Evolutionary conservation across 2,797 vertebrate genomes (phyloP).

Genomic region (Enteromius radiatus): DNA sequence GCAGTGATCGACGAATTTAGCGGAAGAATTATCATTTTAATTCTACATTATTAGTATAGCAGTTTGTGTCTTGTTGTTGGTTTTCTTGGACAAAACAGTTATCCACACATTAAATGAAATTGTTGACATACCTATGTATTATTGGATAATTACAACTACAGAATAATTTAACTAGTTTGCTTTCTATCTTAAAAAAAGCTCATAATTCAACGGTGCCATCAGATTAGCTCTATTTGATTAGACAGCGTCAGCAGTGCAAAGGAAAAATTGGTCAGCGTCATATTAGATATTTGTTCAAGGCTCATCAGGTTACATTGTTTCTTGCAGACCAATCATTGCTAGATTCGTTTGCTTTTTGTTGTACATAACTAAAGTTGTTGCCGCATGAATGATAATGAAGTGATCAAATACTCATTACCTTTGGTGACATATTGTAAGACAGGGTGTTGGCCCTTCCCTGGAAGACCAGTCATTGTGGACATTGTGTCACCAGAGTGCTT

Average conservation of each 20-base stretch:
- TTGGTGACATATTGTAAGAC: slow-evolving; percentile 16
- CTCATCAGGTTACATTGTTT: slow-evolving; percentile 16
- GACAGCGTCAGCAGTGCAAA: background rate
- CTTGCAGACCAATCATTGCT: background rate
- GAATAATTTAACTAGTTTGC: background rate
- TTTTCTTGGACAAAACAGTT: background rate
- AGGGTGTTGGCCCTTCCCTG: slow-evolving; percentile 21
- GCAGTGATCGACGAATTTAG: background rate
- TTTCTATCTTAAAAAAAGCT: background rate
- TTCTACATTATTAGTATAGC: background rate
- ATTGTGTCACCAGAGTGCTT: slow-evolving; percentile 29
- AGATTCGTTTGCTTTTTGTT: slow-evolving; percentile 25
- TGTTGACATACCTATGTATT: background rate
- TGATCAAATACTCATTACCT: slow-evolving; percentile 36
- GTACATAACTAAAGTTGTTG: slow-evolving; percentile 13
- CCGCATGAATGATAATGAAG: slow-evolving; percentile 34
- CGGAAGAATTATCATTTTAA: background rate
- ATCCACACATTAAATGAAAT: background rate
- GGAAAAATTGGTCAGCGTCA: background rate
- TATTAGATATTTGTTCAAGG: slow-evolving; percentile 28
- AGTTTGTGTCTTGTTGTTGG: background rate
- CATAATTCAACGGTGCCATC: background rate
- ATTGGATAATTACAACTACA: background rate
- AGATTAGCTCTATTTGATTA: slow-evolving; percentile 7
- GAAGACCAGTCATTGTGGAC: slow-evolving; percentile 10